These are phyloP conservation scores for Siphamia tubifer DNA, from an alignment of 2,113 vertebrate species.

Conservation along the genomic window DNA sequence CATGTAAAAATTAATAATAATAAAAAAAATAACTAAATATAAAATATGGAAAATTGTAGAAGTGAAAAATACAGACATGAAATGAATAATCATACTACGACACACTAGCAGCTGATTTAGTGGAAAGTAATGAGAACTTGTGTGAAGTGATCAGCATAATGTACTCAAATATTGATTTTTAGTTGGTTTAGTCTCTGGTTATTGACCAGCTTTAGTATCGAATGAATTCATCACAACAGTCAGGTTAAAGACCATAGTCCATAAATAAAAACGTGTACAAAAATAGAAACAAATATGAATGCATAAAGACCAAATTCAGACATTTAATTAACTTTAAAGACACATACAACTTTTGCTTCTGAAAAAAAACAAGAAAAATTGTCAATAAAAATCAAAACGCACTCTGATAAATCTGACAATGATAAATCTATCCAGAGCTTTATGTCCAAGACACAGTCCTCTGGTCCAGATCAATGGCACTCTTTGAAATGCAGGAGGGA, in stretches of 20 bases:
- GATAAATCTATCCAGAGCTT: conserved; percentile 17
- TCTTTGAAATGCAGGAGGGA: conserved; percentile 52
- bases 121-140: neutral
- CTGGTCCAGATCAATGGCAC: conserved; percentile 48
- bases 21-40: too few relatives aligned
- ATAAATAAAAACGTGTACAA: conserved; percentile 4
- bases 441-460: neutral
- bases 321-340: neutral
- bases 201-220: conserved; percentile 19
- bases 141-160: neutral
- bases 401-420: neutral
- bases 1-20: too few relatives aligned
- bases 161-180: neutral
- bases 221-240: conserved; percentile 13
- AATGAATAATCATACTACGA: too few relatives aligned
- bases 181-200: neutral
- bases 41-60: too few relatives aligned
- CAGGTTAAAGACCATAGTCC: conserved; percentile 1
- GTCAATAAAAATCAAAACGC: conserved; percentile 4
- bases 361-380: neutral
- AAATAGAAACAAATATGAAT: neutral
- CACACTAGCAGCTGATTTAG: too few relatives aligned
- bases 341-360: neutral
- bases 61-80: too few relatives aligned
- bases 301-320: neutral